phyloP scores from a whole-genome alignment of 2,113 vertebrate genomes.

The Megaptera novaeangliae region DNA sequence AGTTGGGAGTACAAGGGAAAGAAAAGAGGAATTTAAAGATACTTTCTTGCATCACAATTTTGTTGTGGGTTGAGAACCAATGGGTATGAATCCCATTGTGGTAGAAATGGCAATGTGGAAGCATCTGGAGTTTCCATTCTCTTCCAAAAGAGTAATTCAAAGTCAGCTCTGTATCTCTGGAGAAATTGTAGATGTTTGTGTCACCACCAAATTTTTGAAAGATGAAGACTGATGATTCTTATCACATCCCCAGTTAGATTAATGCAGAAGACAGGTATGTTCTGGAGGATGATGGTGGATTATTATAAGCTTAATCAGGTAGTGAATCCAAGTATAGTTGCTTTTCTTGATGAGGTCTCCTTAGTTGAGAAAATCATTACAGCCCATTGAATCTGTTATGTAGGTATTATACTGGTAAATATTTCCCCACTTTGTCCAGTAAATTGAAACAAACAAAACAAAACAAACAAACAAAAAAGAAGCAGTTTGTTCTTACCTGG shows the following conservation, averaged over 20 bases:
- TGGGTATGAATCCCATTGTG: not conserved
- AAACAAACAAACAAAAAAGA: not conserved
- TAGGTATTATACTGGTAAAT: not conserved
- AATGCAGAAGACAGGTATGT: slow-evolving; percentile 15
- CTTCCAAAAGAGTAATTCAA: not conserved
- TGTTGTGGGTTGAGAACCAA: not conserved
- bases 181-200: not conserved
- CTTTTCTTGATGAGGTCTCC: slow-evolving; percentile 8
- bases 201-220: not conserved
- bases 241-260: not conserved
- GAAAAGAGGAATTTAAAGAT: not conserved
- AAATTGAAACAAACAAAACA: not conserved
- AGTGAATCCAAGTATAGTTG: slow-evolving; percentile 5
- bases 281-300: not conserved
- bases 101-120: not conserved
- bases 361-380: not conserved
- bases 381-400: not conserved
- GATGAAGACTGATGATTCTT: slow-evolving; percentile 17
- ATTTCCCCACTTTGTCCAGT: not conserved
- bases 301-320: slow-evolving; percentile 30
- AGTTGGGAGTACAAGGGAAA: not conserved
- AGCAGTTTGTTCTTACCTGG: not conserved
- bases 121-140: not conserved
- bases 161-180: not conserved
- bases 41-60: not conserved